These are phyloP conservation scores for Bubo scandiacus DNA, from an alignment of 2,113 vertebrate species.

Conservation along the genomic window DNA sequence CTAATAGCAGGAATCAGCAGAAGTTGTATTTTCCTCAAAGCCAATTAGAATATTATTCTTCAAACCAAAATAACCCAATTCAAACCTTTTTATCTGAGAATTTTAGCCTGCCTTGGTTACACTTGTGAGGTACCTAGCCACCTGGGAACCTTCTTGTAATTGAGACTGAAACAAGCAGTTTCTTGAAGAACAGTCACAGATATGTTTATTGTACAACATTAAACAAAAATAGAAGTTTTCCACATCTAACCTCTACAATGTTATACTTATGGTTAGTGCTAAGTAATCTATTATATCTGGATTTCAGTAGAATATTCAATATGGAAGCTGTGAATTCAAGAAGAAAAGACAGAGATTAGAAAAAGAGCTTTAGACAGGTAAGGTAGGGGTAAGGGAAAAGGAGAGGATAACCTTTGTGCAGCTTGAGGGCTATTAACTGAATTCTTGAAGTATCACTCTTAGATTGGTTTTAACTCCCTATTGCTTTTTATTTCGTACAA, in stretches of 20 bases:
- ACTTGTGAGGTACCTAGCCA: not conserved
- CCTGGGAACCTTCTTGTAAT: too few species aligned
- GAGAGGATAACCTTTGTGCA: too few species aligned
- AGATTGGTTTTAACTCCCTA: not conserved
- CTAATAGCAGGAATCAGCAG: not conserved
- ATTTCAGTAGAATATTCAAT: not conserved
- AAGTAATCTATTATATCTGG: not conserved
- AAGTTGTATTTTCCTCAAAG: not conserved
- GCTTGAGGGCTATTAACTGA: too few species aligned
- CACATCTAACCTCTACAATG: too few species aligned
- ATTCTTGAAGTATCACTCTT: not conserved
- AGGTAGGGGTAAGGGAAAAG: not conserved
- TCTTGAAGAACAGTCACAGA: not conserved
- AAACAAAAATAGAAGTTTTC: not conserved
- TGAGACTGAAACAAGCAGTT: not conserved
- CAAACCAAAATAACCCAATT: not conserved
- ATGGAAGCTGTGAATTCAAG: not conserved
- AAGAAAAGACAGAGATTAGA: not conserved
- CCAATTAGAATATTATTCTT: not conserved
- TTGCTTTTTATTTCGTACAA: not conserved
- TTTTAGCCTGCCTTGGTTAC: not conserved
- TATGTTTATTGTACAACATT: not conserved
- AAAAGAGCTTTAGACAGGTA: not conserved
- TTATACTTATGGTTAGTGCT: not conserved
- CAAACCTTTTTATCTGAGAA: not conserved